Conservation (phyloP, 35 echinoderm and acorn worm genomes). For the Anneissia japonica region DNA sequence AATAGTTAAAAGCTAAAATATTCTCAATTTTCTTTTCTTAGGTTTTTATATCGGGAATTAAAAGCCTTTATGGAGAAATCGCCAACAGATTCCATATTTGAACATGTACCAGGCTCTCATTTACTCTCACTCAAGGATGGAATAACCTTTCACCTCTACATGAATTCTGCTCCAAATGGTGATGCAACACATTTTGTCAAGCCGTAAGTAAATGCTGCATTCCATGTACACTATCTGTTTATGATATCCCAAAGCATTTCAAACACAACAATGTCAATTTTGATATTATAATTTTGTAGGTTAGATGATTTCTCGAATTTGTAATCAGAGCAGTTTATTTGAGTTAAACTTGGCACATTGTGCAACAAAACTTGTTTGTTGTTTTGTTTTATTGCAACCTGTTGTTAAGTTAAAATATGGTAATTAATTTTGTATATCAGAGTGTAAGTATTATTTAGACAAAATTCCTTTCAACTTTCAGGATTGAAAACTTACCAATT, state of each 20-base stretch:
- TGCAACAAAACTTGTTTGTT: too few species aligned
- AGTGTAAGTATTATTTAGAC: too few species aligned
- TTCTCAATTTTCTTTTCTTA: constrained; percentile 31
- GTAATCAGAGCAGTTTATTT: too few species aligned
- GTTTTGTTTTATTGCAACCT: too few species aligned
- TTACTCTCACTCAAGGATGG: constrained; percentile 44
- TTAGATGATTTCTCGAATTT: too few species aligned
- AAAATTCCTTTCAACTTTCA: background rate
- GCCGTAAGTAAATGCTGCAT: background rate
- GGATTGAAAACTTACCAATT: background rate
- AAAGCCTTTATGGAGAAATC: constrained; percentile 56
- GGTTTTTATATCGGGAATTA: constrained; percentile 79
- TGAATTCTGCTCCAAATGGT: constrained; percentile 78
- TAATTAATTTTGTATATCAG: too few species aligned
- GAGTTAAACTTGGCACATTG: too few species aligned
- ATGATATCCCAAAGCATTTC: too few species aligned
- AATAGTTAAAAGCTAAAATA: background rate
- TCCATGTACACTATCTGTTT: too few species aligned
- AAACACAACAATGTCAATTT: too few species aligned
- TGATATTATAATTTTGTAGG: too few species aligned
- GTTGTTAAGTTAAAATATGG: too few species aligned
- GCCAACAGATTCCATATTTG: constrained; percentile 43
- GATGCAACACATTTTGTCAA: constrained; percentile 61
- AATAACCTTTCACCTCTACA: constrained; percentile 72
- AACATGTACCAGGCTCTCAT: background rate